Percentiles rank a stretch among this genome's conserved stretches.
These are phyloP conservation scores for Dicrostonyx torquatus DNA, from an alignment of 2,797 vertebrate species.

Conservation along the genomic window DNA sequence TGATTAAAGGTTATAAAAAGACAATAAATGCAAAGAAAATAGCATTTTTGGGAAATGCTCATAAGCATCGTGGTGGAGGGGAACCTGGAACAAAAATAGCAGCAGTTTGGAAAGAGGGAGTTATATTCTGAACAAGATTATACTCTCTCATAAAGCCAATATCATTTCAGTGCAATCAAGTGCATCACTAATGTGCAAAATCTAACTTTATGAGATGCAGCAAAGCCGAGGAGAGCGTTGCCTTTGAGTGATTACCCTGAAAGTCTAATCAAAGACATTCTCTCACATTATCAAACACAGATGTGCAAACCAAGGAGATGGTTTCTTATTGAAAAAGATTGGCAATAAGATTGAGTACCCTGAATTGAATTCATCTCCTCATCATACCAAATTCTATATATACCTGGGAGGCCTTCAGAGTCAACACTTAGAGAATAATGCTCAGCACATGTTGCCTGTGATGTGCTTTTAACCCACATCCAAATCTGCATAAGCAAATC, in stretches of 20 bases:
- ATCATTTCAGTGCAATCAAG: constrained; percentile 82
- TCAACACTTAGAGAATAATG: constrained; percentile 74
- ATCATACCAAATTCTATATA: constrained; percentile 74
- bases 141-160: constrained; percentile 74
- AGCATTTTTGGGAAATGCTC: constrained; percentile 66
- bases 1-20: constrained; percentile 79
- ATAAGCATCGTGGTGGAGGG: constrained; percentile 46
- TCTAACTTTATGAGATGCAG: constrained; percentile 83
- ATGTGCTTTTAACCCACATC: constrained; percentile 70
- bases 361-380: constrained; percentile 82
- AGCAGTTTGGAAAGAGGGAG: constrained; percentile 33
- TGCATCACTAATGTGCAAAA: constrained; percentile 81
- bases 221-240: constrained; percentile 77
- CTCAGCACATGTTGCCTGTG: constrained; percentile 76
- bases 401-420: constrained; percentile 82
- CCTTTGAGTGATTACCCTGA: constrained; percentile 81
- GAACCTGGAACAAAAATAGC: constrained; percentile 70
- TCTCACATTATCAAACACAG: constrained; percentile 85
- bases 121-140: constrained; percentile 78
- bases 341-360: constrained; percentile 80
- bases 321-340: constrained; percentile 82
- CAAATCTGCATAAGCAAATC: constrained; percentile 75
- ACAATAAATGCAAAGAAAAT: constrained; percentile 76
- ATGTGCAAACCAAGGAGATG: constrained; percentile 79
- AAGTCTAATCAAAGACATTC: constrained; percentile 87